Conservation (phyloP, 1,140 invertebrate genomes). For the Calliphora vicina region DNA sequence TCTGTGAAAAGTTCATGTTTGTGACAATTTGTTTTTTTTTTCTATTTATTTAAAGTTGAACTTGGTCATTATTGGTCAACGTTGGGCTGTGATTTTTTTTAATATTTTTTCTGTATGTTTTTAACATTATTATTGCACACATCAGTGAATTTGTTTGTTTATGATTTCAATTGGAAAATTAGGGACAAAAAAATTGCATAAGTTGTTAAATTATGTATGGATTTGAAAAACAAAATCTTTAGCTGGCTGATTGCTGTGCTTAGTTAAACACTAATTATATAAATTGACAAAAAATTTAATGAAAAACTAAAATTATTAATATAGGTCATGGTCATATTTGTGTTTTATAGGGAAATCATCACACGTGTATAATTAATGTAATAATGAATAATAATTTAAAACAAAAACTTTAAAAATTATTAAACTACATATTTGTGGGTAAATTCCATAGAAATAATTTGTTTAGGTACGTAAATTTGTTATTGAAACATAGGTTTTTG, state of each 20-base stretch:
- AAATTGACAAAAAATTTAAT: background rate
- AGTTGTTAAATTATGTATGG: background rate
- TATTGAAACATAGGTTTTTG: no score
- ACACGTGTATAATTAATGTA: background rate
- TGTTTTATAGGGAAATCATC: background rate
- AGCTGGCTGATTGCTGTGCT: background rate
- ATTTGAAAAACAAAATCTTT: background rate
- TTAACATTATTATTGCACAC: background rate
- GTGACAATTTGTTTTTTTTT: background rate
- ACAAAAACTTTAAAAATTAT: no score
- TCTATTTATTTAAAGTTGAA: background rate
- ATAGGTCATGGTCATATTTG: background rate
- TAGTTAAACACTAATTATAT: conserved; percentile 10
- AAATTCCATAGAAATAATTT: no score
- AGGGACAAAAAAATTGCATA: background rate
- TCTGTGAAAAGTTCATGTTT: background rate
- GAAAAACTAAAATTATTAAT: background rate
- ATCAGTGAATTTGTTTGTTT: background rate
- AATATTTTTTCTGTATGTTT: background rate
- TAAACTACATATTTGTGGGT: no score
- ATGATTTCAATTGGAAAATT: background rate
- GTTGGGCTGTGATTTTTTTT: background rate
- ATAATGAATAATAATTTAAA: no score
- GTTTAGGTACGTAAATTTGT: no score
- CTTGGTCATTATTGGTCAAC: background rate